Base-by-base conservation (phyloP, 2,113 vertebrate genomes). In the Neodontobutis hainanensis region DNA sequence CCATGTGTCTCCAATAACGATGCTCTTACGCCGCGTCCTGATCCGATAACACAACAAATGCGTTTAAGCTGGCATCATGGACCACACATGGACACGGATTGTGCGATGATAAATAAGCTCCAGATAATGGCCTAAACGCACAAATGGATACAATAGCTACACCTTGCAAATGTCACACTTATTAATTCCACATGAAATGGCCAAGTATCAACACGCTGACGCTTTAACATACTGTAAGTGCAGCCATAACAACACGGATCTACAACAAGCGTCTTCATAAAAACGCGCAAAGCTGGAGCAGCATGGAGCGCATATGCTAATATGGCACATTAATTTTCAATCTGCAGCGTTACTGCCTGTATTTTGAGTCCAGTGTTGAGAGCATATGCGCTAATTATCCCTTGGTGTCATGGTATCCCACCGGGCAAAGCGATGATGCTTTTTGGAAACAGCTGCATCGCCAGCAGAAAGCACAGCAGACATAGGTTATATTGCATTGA, bases 251-350 rank as follows among this genome's bases (percentile, higher is more conserved):
- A 82, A 65, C 67, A 9, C 8, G 65, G 19, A 70, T 84, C 70
- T 83, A 79, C 86, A 55, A 8, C 45, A 81, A 70, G 82, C 81
- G 77, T 78, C 81, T 78, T 63, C 48, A 35, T 52, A 59, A 38
- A n/a, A 36, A 66, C 19, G 64, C 65, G 45, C 53, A 69, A 50
- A 82, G 75, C 35, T 68, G 66, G 53, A 58, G 61, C n/a, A 63
- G 53, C 73, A 61, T 58, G 81, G 65, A 64, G 66, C 53, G 67
- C 64, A n/a, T n/a, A n/a, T n/a, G 74, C 61, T 42, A 70, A 77
- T 78, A 60, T 78, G 78, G 68, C 70, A 87, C 83, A 84, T 82
- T 87, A 11, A 81, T 79, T 83, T 84, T 80, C 74, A 81, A 80
- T 86, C 69, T 84, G 79, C 70, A 73, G 70, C 83, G 68, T 67